phyloP scores from a whole-genome alignment of 2,888 invertebrate species.

The Cephus sareptanus region DNA sequence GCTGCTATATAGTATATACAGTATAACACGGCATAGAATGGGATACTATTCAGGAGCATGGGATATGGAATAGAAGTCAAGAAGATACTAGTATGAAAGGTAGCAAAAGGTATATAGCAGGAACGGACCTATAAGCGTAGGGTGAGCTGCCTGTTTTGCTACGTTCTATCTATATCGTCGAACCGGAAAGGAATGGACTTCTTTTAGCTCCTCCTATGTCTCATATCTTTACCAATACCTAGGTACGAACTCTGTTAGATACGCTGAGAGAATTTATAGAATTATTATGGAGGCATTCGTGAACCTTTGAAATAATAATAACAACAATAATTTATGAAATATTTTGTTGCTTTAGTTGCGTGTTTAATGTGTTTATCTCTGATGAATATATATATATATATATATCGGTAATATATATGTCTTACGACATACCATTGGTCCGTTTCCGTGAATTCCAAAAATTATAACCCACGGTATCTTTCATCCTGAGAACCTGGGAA shows the following conservation, averaged over 20 bases:
- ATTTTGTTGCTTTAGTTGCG: too few species aligned
- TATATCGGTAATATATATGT: too few species aligned
- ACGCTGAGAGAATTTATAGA: not conserved
- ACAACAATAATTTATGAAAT: too few species aligned
- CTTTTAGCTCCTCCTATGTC: not conserved
- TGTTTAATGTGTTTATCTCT: too few species aligned
- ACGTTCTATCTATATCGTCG: not conserved
- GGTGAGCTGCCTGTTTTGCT: not conserved
- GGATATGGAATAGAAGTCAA: not conserved
- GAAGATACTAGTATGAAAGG: not conserved
- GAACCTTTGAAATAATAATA: not conserved
- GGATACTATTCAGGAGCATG: not conserved
- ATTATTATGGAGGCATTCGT: not conserved
- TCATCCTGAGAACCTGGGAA: not conserved
- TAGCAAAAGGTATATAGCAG: not conserved
- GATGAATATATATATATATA: not conserved
- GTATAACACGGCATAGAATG: not conserved
- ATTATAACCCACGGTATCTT: not conserved
- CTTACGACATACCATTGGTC: too few species aligned
- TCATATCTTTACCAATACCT: not conserved
- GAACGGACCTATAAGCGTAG: not conserved
- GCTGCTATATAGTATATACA: not conserved
- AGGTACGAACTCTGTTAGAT: not conserved
- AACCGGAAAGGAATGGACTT: not conserved
- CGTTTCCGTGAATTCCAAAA: not conserved